Evolutionary conservation across 2,113 vertebrate species (phyloP), one percentile per base, ranked within the genome.

Genomic region (Calonectris borealis): DNA sequence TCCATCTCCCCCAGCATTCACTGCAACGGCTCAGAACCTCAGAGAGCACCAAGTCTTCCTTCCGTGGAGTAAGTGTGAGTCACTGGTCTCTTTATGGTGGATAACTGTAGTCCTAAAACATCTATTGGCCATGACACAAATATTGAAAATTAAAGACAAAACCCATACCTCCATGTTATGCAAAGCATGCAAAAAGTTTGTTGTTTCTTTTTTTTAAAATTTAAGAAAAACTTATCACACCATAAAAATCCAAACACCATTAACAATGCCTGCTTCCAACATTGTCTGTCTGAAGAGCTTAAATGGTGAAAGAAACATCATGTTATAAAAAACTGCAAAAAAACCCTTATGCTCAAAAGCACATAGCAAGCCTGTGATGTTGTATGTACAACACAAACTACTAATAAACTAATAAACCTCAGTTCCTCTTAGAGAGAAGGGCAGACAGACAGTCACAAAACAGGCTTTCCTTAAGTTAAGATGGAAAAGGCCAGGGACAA

Each of bases 401-500:
- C 98, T 97, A 98, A 98, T 97, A 98, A 97, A 93, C 93, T 83
- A 77, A 93, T 96, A 97, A 95, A 95, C 42, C 90, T 85, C 55
- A 86, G 89, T 17, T 95, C 73, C 82, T 93, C 80, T 62, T 70
- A 36, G 73, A 78, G 72, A 81, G 55, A 64, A 51, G 36, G 77
- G 80, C 83, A 94, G 96, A 93, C 96, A 96, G 96, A 64, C 93
- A 97, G 93, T 90, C 92, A 97, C 88, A 97, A 96, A 97, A 94
- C 94, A 96, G 77, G 65, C 95, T 96, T 94, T 94, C 90, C 95
- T 96, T 88, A 95, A 95, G 89, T 96, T 93, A 97, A 94, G 79
- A 94, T 94, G 86, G 96, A 97, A 98, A 98, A 98, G 97, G 97
- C 91, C 93, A 97, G 93, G 96, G 97, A 97, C 92, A 97, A 98